Conservation (phyloP, 2,113 vertebrate genomes). For the Spheniscus mendiculus region DNA sequence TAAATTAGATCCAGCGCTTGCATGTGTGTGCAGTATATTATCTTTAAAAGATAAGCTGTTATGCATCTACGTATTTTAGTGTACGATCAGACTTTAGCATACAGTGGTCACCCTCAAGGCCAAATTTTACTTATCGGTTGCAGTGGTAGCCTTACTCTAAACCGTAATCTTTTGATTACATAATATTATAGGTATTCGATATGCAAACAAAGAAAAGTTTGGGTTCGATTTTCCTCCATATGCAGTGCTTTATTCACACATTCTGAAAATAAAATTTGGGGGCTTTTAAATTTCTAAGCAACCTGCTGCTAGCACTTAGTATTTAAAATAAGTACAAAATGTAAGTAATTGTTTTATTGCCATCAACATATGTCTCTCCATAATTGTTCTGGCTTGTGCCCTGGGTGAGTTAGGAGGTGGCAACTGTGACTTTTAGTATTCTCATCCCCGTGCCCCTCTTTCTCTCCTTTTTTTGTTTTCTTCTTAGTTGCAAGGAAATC, state of each 20-base stretch:
- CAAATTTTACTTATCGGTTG: constrained; percentile 57
- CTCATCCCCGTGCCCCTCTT: not conserved
- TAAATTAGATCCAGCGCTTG: constrained; percentile 61
- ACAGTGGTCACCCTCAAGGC: constrained; percentile 50
- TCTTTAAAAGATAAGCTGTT: constrained; percentile 72
- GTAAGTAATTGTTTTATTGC: constrained; percentile 52
- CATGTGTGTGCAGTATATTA: constrained; percentile 16
- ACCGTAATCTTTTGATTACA: constrained; percentile 40
- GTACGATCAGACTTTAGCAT: not conserved
- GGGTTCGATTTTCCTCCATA: not conserved
- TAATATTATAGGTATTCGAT: not conserved
- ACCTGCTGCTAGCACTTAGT: constrained; percentile 62
- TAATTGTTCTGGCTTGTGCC: constrained; percentile 55
- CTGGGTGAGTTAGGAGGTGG: constrained; percentile 23
- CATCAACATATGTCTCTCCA: constrained; percentile 36
- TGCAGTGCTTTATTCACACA: not conserved
- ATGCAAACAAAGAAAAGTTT: not conserved
- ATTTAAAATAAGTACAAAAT: constrained; percentile 50
- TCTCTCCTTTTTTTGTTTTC: not conserved
- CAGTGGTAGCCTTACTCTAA: not conserved
- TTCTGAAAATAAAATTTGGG: constrained; percentile 27
- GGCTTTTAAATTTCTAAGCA: constrained; percentile 26
- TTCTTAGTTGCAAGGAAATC: not conserved
- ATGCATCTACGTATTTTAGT: constrained; percentile 34
- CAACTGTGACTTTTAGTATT: not conserved